Conservation (phyloP, 1,140 invertebrate species). For the Calosoma granatense region DNA sequence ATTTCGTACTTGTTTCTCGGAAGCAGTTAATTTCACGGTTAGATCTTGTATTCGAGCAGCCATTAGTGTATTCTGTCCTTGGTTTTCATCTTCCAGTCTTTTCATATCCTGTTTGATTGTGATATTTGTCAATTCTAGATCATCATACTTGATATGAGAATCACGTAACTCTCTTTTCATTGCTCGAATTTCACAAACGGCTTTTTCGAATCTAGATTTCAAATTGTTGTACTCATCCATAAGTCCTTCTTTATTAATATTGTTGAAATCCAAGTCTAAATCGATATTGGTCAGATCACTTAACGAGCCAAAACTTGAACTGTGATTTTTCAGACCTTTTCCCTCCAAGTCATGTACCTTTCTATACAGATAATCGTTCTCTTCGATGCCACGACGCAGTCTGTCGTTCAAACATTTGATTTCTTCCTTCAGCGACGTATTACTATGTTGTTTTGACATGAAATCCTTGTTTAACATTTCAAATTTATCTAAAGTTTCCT, state of each 20-base stretch:
- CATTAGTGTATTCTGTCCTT: slow-evolving; percentile 67
- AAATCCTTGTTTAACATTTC: slow-evolving; percentile 50
- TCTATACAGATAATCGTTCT: slow-evolving; percentile 63
- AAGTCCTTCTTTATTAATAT: slow-evolving; percentile 63
- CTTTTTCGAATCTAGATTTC: slow-evolving; percentile 65
- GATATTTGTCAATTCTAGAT: slow-evolving; percentile 63
- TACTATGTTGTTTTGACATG: slow-evolving; percentile 45
- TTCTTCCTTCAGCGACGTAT: slow-evolving; percentile 46
- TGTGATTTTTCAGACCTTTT: slow-evolving; percentile 35
- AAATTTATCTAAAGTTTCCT: slow-evolving; percentile 44
- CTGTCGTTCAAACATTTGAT: slow-evolving; percentile 42
- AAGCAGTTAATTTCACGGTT: slow-evolving; percentile 64
- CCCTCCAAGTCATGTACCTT: slow-evolving; percentile 58
- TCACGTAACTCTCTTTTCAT: slow-evolving; percentile 75
- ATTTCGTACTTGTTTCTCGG: slow-evolving; percentile 72
- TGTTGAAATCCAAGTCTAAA: slow-evolving; percentile 60
- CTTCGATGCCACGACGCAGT: slow-evolving; percentile 56
- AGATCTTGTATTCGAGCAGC: slow-evolving; percentile 74
- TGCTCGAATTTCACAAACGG: slow-evolving; percentile 67
- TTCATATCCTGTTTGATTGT: slow-evolving; percentile 62
- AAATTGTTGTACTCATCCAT: slow-evolving; percentile 72
- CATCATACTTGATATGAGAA: slow-evolving; percentile 67
- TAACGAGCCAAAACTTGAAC: slow-evolving; percentile 64
- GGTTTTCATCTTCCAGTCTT: slow-evolving; percentile 54
- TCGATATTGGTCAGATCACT: slow-evolving; percentile 73